Base-by-base conservation (phyloP, 2,113 vertebrate genomes). In the Hepsetus odoe region DNA sequence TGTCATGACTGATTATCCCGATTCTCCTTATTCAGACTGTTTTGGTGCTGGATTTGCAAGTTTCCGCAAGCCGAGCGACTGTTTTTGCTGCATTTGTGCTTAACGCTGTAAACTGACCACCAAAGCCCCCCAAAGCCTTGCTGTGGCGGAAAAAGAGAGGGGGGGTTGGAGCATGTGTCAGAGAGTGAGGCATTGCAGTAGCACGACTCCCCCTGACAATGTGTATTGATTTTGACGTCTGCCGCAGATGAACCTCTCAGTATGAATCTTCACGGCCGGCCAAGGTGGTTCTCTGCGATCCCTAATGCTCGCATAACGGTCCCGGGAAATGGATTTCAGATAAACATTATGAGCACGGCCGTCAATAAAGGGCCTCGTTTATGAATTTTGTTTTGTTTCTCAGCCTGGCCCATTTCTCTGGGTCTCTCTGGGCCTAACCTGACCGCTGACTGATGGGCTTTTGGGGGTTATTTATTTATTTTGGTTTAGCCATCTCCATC, bases 271-370 rank as follows among this genome's bases (percentile, higher is more conserved):
- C 76, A 75, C 55, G 49, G 51, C 73, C 76, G 32, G 74, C 65
- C 74, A 62, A 84, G 84, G 79, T 84, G 74, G 18, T 66, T 74
- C 75, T 83, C 79, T 74, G 81, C 84, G 83, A 87, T 82, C 74
- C 69, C 73, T 85, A 85, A 87, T 84, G 82, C 80, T 83, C 86
- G 81, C 80, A 84, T 84, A 84, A 86, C 74, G 28, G 70, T 83
- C 72, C 71, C 22, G 64, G 40, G 68, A 79, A 86, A 86, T 84
- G 76, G 86, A 86, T 87, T 87, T 87, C 66, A 80, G 86, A 85
- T 85, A 80, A 83, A 83, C 81, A 65, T 82, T 84, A 83, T 81
- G 72, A 81, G 66, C 40, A 44, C 32, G 26, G 49, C 30, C 64
- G 67, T 84, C 86, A 75, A 84, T 87, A 83, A 84, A 85, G 72